Evolutionary conservation across 2,113 vertebrate species (phyloP).

Genomic region (Opisthocomus hoazin): DNA sequence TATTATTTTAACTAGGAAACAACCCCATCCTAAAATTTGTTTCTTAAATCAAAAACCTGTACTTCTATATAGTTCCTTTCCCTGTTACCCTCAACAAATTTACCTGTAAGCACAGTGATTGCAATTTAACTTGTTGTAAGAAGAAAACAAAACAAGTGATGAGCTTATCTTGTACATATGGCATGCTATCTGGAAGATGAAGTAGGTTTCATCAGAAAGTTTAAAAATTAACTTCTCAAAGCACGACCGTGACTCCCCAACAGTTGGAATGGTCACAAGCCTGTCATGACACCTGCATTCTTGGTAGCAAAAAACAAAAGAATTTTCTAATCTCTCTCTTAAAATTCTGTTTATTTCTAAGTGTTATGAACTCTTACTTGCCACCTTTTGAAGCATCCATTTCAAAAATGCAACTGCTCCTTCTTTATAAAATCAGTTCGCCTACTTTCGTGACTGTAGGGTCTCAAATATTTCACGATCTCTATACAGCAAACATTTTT

Average conservation of each 20-base stretch:
- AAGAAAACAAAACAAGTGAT: not conserved
- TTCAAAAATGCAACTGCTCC: not conserved
- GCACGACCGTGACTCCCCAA: not conserved
- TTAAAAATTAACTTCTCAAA: constrained; percentile 47
- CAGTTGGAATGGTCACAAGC: not conserved
- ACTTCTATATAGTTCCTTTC: not conserved
- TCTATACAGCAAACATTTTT: not conserved
- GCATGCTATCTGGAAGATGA: not conserved
- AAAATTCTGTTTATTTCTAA: not conserved
- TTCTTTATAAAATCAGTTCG: not conserved
- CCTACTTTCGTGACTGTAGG: not conserved
- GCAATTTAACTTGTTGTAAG: not conserved
- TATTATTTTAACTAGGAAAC: not conserved
- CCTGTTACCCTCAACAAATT: not conserved
- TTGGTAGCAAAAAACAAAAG: not conserved
- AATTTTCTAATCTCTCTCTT: not conserved
- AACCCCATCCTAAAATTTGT: not conserved
- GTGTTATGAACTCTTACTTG: not conserved
- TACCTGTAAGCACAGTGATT: not conserved
- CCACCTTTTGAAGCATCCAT: not conserved
- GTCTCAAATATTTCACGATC: not conserved
- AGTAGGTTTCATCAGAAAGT: not conserved
- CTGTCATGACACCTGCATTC: not conserved
- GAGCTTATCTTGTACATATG: not conserved
- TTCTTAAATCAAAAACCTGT: not conserved